Base-by-base conservation (phyloP, 2,113 vertebrate species). In the Spilogale gracilis region DNA sequence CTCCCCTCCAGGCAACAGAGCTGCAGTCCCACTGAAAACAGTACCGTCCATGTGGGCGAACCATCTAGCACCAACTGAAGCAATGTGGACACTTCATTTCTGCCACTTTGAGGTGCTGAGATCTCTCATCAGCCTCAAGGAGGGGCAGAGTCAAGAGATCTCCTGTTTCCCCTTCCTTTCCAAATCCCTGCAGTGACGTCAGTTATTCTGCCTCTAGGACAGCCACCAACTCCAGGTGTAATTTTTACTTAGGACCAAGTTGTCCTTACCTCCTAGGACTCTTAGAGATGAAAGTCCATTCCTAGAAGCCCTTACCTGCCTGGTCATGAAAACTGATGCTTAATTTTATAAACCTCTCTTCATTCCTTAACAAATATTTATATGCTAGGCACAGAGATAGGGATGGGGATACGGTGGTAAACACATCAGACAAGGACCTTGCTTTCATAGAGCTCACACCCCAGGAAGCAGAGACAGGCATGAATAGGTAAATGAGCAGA, bases 31-130 rank as follows among this genome's bases (percentile, higher is more conserved):
- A 6, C 14, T 2, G 45, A 20, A 71, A 67, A 79, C 43, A 30
- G 20, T 1, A 0, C 45, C 18, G 0, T 67, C 52, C 20, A 0
- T 6, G 4, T 16, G 17, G 50, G 30, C n/a, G 60, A 74, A 18
- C 67, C 52, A 30, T n/a, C 56, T 32, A 9, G 86, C 32, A 6
- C 45, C 86, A 23, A 1, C 11, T 23, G 8, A 82, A 73, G 43
- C 78, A 43, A 78, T 83, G 43, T 21, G n/a, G 58, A 67, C 2
- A 0, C 52, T 73, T 74, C 7, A 20, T 91, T 32, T 67, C 9
- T 60, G 50, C 61, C 3, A 5, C 50, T 96, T 90, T 27, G 69
- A 60, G 67, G 50, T 18, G 3, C 30, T 73, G 18, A 54, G 2
- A 0, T 43, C 58, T 52, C 80, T 21, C 38, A 18, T 27, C 50